phyloP scores from a whole-genome alignment of 64 coral and sea anemone genomes.

The Stichodactyla mertensii region DNA sequence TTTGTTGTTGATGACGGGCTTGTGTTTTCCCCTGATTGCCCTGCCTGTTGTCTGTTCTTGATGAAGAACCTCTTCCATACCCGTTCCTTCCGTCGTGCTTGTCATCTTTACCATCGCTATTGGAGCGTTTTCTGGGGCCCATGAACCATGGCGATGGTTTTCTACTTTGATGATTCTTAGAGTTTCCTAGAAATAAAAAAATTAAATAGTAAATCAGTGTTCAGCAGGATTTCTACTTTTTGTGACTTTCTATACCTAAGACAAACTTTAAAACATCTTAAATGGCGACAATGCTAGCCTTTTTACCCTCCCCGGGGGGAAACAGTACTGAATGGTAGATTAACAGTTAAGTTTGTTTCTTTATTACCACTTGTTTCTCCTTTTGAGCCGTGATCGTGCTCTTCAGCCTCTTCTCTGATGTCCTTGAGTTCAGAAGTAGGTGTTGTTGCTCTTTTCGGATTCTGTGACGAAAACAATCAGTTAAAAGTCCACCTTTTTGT shows the following conservation, averaged over 20 bases:
- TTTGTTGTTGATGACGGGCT: conserved; percentile 15
- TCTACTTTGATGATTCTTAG: conserved; percentile 9
- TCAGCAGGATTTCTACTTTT: background rate
- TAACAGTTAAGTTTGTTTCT: background rate
- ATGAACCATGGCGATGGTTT: conserved; percentile 63
- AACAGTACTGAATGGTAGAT: background rate
- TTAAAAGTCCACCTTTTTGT: background rate
- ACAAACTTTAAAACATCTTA: background rate
- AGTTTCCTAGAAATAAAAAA: background rate
- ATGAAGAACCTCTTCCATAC: background rate
- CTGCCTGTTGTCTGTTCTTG: conserved; percentile 23
- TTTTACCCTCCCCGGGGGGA: background rate
- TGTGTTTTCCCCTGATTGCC: conserved; percentile 40
- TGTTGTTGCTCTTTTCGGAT: conserved; percentile 54
- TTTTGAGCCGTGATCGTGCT: conserved; percentile 21
- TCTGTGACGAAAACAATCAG: background rate
- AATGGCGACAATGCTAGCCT: background rate
- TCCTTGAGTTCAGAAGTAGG: conserved; percentile 79
- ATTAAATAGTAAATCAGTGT: background rate
- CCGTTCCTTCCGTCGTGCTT: conserved; percentile 28
- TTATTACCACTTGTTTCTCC: background rate
- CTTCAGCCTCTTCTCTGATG: conserved; percentile 79
- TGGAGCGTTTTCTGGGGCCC: conserved; percentile 40
- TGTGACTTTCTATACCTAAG: background rate
- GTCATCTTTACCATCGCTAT: conserved; percentile 81